A percentile compares a stretch with the other conserved stretches of the same genome.
Evolutionary conservation across 2,797 vertebrate species (phyloP).

Genomic region (Amblyopsis hoosieri): DNA sequence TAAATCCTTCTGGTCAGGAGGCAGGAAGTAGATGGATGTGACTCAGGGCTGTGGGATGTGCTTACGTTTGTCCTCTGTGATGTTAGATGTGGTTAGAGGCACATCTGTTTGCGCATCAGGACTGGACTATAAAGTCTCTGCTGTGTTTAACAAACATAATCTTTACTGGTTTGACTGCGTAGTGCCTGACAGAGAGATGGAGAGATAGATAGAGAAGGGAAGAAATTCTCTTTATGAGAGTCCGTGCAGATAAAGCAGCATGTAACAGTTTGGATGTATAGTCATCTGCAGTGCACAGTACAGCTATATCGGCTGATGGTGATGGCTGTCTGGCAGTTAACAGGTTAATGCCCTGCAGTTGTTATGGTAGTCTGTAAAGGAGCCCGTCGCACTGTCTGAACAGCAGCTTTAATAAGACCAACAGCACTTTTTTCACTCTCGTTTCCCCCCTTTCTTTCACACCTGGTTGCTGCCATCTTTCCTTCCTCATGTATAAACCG

Average conservation of each 20-base stretch:
- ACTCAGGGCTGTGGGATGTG: constrained; percentile 10
- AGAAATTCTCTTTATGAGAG: constrained; percentile 46
- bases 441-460: background rate
- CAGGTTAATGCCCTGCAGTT: constrained; percentile 53
- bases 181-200: constrained; percentile 19
- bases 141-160: constrained; percentile 56
- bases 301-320: constrained; percentile 35
- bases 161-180: constrained; percentile 25
- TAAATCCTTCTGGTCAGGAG: background rate
- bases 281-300: constrained; percentile 15
- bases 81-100: constrained; percentile 10
- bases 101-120: constrained; percentile 27
- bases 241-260: constrained; percentile 47
- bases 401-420: constrained; percentile 44
- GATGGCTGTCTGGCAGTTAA: constrained; percentile 28
- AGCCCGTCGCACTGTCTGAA: constrained; percentile 41
- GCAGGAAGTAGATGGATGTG: constrained; percentile 20
- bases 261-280: constrained; percentile 25
- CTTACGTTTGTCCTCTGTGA: constrained; percentile 26
- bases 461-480: constrained; percentile 1
- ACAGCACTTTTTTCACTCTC: background rate
- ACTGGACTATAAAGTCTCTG: constrained; percentile 28
- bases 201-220: constrained; percentile 18
- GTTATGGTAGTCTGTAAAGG: constrained; percentile 52
- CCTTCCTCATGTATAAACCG: constrained; percentile 12